These are phyloP conservation scores for Lithosia quadra DNA, from an alignment of 2,888 invertebrate genomes.

Conservation along the genomic window DNA sequence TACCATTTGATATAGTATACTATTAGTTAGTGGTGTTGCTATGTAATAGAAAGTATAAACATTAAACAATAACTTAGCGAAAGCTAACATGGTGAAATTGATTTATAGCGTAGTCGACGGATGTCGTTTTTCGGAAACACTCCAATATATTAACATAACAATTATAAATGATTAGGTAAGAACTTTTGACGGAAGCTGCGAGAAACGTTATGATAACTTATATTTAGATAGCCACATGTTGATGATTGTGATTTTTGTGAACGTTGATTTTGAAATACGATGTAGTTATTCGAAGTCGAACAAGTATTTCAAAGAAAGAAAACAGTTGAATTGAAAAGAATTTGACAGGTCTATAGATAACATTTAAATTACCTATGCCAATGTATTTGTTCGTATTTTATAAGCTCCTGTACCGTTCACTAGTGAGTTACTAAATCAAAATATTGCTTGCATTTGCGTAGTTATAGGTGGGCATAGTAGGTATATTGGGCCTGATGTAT, in stretches of 20 bases:
- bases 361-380: neutral
- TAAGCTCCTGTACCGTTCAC: neutral
- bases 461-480: neutral
- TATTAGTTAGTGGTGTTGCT: conserved; percentile 65
- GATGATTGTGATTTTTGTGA: conserved; percentile 26
- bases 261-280: neutral
- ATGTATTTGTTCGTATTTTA: neutral
- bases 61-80: conserved; percentile 86
- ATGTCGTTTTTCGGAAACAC: conserved; percentile 82
- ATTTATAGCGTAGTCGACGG: conserved; percentile 77
- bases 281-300: neutral
- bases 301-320: neutral
- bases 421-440: neutral
- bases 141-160: conserved; percentile 82
- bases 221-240: conserved; percentile 26
- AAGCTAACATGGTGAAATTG: conserved; percentile 84
- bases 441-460: neutral
- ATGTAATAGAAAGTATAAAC: conserved; percentile 85
- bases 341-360: neutral
- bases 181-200: conserved; percentile 59
- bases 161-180: conserved; percentile 80
- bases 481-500: neutral
- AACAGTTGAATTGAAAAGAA: neutral
- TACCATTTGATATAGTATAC: conserved; percentile 77
- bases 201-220: conserved; percentile 52